phyloP scores from a whole-genome alignment of 2,113 vertebrate genomes.

The Dicentrarchus labrax region DNA sequence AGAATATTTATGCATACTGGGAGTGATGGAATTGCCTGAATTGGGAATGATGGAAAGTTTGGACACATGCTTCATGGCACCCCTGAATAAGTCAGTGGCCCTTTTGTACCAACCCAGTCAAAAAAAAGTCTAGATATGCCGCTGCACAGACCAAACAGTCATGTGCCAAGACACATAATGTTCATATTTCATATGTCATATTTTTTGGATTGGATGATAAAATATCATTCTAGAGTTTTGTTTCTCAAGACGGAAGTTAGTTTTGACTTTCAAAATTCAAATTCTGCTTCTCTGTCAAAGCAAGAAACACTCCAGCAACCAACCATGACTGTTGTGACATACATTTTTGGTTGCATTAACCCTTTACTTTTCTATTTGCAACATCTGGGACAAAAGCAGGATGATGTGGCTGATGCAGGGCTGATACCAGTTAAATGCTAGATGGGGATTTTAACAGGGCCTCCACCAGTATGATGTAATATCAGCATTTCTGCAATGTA shows the following conservation, averaged over 20 bases:
- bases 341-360: not conserved
- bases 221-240: not conserved
- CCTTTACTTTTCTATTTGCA: not conserved
- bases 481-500: not conserved
- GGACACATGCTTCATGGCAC: no score
- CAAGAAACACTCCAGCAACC: not conserved
- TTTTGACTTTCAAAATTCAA: not conserved
- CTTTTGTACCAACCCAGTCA: no score
- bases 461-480: slow-evolving; percentile 32
- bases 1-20: no score
- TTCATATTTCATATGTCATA: not conserved
- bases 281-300: not conserved
- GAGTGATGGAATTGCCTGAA: no score
- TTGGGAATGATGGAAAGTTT: no score
- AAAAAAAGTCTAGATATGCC: no score
- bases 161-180: not conserved
- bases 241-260: not conserved
- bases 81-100: no score
- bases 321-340: not conserved
- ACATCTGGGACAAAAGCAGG: not conserved
- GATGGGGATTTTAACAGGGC: not conserved
- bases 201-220: not conserved
- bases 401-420: not conserved
- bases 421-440: not conserved
- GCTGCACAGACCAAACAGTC: no score